Evolutionary conservation across 2,888 invertebrate species (phyloP).

Genomic region (Anagyrus pseudococci): DNA sequence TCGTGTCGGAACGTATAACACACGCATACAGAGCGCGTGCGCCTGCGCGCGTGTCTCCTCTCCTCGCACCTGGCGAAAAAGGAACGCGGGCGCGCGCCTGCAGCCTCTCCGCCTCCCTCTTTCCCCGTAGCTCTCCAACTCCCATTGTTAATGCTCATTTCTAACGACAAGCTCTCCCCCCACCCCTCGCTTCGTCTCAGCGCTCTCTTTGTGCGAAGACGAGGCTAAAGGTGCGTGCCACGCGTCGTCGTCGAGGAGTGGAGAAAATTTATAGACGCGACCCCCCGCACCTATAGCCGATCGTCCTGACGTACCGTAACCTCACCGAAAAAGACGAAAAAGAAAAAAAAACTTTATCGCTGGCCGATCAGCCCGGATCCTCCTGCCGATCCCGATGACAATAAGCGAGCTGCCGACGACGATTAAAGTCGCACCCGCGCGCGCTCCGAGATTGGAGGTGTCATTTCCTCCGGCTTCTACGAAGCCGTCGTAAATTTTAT

Average conservation of each 20-base stretch:
- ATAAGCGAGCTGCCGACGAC: slow-evolving; percentile 9
- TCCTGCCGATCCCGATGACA: slow-evolving; percentile 10
- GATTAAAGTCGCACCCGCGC: slow-evolving; percentile 24
- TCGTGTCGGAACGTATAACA: not conserved
- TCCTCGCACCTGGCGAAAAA: slow-evolving; percentile 46
- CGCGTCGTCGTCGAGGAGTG: slow-evolving; percentile 23
- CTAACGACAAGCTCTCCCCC: slow-evolving; percentile 13
- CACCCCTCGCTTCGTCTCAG: slow-evolving; percentile 16
- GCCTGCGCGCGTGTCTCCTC: slow-evolving; percentile 42
- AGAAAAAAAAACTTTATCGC: slow-evolving; percentile 11
- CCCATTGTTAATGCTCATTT: slow-evolving; percentile 27
- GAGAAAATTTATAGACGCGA: not conserved
- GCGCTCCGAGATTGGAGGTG: too few relatives aligned
- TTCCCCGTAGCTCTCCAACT: slow-evolving; percentile 22
- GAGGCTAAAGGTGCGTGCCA: slow-evolving; percentile 27
- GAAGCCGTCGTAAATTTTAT: slow-evolving; percentile 32
- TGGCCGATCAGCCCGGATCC: too few relatives aligned
- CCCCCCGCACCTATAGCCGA: slow-evolving; percentile 10
- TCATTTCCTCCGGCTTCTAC: slow-evolving; percentile 22
- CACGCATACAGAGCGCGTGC: not conserved
- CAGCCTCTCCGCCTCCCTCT: slow-evolving; percentile 11
- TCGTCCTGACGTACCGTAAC: too few relatives aligned
- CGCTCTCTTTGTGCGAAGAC: not conserved
- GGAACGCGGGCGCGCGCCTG: not conserved
- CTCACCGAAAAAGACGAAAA: too few relatives aligned